Evolutionary conservation across 1,140 invertebrate species (phyloP), one percentile per base, ranked within the genome.

Genomic region (Drosophila yakuba): DNA sequence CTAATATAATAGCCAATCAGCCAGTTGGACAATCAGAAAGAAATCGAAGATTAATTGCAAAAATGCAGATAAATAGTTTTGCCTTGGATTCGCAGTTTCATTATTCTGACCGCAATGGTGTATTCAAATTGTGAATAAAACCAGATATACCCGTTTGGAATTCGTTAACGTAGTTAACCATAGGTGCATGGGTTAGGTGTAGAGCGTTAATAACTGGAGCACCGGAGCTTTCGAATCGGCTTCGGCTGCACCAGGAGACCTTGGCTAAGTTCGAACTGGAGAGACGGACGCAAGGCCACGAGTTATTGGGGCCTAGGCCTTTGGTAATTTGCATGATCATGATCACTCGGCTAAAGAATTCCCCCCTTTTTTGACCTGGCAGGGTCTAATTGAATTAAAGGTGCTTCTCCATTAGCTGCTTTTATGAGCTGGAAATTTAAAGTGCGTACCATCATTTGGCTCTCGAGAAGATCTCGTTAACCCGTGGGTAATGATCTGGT

Each of bases 131-230:
- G 63, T 36, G 14, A 3, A 45, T 14, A 15, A 71, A 71, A 71
- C 67, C 67, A 57, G 67, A 71, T 71, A 71, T 47, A 71, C 66
- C 64, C 64, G 67, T 71, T 71, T 51, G 48, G 39, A 48, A 44
- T 52, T 56, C 23, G 51, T 44, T 20, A 69, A 17, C 25, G 32
- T 72, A 32, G 32, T 32, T 32, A 32, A 8, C 59, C 60, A 47
- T 51, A 52, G 71, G 72, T 69, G 74, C 74, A 77, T 76, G 77
- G 74, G 66, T 83, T 86, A 82, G 78, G 71, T 62, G 78, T 58
- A 52, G 45, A 68, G 55, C 64, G 56, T 38, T 66, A 59, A 83
- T 83, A 88, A 82, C 75, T 86, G 83, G 83, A 86, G 71, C 81
- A 78, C 10, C 20, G 12, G 25, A 56, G 74, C 74, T 77, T 77